Base-by-base conservation (phyloP, 2,888 invertebrate genomes). In the Neuroscelio doddi region DNA sequence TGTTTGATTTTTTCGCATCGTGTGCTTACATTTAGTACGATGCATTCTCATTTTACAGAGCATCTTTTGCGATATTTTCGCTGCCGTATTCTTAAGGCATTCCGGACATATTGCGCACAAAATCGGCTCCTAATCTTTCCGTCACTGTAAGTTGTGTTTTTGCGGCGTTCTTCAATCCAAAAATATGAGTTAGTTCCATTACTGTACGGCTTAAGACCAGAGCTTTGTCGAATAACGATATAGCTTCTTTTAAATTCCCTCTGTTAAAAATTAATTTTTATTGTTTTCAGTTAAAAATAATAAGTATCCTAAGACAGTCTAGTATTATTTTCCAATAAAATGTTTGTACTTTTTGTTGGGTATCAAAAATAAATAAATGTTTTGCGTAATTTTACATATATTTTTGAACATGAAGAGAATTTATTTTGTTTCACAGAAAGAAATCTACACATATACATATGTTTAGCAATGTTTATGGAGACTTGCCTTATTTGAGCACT, bases 151-250 rank as follows among this genome's bases (percentile, higher is more conserved):
- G 86, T 86, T 98, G 97, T 21, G 96, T 94, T 71, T 91, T 89
- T 7, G 97, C 96, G 12, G 97, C 97, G 85, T 96, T 94, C 77
- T 92, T 90, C 70, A 98, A 85, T 1, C 96, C 93, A 84, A 92
- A 96, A 79, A 97, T 87, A 83, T 97, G 97, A 21, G 93, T 90
- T 89, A 97, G 90, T 87, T 98, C 97, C 73, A 91, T 87, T 85
- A 93, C 92, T 10, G 95, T 94, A 82, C 94, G 93, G 36, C 95
- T 93, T 71, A 95, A 86, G 53, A 89, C 89, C 67, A 98, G 90
- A 27, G 97, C 97, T 82, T 93, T 94, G 77, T 96, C 93, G 83
- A 97, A 97, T 56, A 95, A 86, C 71, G 92, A 91, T 70, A 97
- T 89, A 1, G 97, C 96, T 74, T 90, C 87, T 57, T 90, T 87